These are phyloP conservation scores for Desmophyllum pertusum DNA, from an alignment of 92 coral and sea anemone species.

Conservation along the genomic window DNA sequence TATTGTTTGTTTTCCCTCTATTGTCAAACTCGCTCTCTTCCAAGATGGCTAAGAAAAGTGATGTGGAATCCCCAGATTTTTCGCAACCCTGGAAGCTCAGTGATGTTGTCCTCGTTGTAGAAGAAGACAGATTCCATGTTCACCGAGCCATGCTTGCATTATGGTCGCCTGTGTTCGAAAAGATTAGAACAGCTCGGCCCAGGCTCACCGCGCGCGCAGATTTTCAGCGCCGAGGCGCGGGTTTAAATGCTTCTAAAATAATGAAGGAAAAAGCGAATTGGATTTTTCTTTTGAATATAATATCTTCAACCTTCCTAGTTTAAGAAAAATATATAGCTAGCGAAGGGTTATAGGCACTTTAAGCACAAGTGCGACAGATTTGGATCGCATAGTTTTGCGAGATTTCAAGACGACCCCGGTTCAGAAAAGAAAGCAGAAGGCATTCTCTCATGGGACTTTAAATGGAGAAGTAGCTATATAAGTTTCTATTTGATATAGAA, in stretches of 20 bases:
- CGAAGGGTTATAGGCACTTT: too few relatives aligned
- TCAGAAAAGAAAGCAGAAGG: constrained; percentile 82
- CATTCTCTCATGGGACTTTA: constrained; percentile 82
- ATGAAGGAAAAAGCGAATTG: too few relatives aligned
- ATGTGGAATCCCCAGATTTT: neutral
- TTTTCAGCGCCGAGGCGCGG: too few relatives aligned
- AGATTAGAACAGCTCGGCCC: too few relatives aligned
- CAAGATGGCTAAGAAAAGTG: neutral
- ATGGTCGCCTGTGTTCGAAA: neutral
- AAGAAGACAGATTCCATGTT: neutral
- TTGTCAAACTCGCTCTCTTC: neutral
- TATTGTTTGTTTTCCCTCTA: too few relatives aligned
- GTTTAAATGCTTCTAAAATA: too few relatives aligned
- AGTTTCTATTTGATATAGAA: constrained; percentile 72
- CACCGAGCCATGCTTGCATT: neutral
- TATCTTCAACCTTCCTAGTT: too few relatives aligned
- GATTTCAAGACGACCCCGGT: constrained; percentile 51
- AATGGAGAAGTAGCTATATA: constrained; percentile 91
- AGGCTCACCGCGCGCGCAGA: too few relatives aligned
- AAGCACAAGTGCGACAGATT: constrained; percentile 69
- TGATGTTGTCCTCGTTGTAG: neutral
- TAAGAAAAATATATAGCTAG: too few relatives aligned
- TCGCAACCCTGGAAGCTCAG: neutral
- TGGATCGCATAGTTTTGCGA: constrained; percentile 74
- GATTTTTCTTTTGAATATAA: too few relatives aligned